Base-by-base conservation (phyloP, 2,888 invertebrate genomes). In the Apotomis capreana region DNA sequence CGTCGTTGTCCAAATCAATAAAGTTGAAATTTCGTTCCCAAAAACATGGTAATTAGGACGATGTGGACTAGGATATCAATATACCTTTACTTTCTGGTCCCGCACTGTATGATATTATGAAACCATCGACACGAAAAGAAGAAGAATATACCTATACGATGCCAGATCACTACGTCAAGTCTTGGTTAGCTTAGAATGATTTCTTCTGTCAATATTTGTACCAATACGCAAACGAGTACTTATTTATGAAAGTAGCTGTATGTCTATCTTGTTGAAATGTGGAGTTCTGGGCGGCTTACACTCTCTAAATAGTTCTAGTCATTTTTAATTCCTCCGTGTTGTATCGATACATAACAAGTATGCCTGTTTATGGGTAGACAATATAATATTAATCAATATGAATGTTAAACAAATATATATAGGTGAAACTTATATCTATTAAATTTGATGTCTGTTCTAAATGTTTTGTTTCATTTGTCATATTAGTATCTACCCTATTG, bases 391-490 rank as follows among this genome's bases (percentile, higher is more conserved):
- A 90, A 91, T 89, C 90, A 88, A 87, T 87, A 89, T 92, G 83
- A 89, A 91, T 92, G 91, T 92, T 92, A 92, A 88, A 87, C 85
- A 87, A 65, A 65, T 88, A 87, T 84, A 72, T 87, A 90, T 92
- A 91, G 90, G 88, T 90, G 86, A 91, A 89, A 89, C 91, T 91
- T 93, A 87, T 89, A 92, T 91, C 89, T 92, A 93, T 92, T 92
- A 93, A 91, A 92, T 91, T 91, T 92, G 92, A 92, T 93, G 92
- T 93, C 92, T 93, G 92, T 93, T 93, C 92, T 86, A 86, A 81
- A 58, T 26, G 75, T 73, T 46, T 80, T 78, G 82, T 90, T 91
- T 92, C 80, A 87, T 89, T 91, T 67, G 26, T 26, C 26, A 26
- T 26, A 26, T 26, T 26, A 26, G 26, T 26, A 26, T 26, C 26